These are phyloP conservation scores for Aplysia californica DNA, from an alignment of 1,140 invertebrate genomes.

Conservation along the genomic window DNA sequence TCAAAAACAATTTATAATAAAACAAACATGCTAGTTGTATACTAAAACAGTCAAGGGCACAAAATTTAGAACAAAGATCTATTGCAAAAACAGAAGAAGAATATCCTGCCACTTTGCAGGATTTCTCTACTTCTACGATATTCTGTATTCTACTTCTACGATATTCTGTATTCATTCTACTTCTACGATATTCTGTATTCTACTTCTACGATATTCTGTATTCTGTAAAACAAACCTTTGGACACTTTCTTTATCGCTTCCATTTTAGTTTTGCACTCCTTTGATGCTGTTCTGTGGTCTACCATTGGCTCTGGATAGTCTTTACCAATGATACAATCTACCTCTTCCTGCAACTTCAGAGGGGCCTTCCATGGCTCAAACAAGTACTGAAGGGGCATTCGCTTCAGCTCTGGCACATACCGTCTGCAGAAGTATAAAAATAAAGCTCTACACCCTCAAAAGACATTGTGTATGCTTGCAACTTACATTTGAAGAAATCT, in stretches of 20 bases:
- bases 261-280: slow-evolving; percentile 59
- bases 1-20: too few species aligned
- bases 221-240: slow-evolving; percentile 12
- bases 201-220: neutral
- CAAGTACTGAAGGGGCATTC: slow-evolving; percentile 67
- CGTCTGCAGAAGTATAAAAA: slow-evolving; percentile 50
- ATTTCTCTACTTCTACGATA: neutral
- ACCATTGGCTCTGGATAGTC: slow-evolving; percentile 70
- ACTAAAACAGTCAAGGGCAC: too few species aligned
- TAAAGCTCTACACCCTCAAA: too few species aligned
- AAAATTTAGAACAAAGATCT: too few species aligned
- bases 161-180: neutral
- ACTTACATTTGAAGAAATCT: too few species aligned
- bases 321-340: slow-evolving; percentile 67
- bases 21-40: too few species aligned
- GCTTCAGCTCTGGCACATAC: slow-evolving; percentile 68
- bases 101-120: too few species aligned
- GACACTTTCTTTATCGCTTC: slow-evolving; percentile 44
- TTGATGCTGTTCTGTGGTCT: slow-evolving; percentile 63
- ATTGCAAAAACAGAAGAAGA: too few species aligned
- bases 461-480: too few species aligned
- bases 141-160: neutral
- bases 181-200: neutral
- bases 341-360: slow-evolving; percentile 63
- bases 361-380: slow-evolving; percentile 71